Base-by-base conservation (phyloP, 2,797 vertebrate genomes). In the Falco peregrinus region DNA sequence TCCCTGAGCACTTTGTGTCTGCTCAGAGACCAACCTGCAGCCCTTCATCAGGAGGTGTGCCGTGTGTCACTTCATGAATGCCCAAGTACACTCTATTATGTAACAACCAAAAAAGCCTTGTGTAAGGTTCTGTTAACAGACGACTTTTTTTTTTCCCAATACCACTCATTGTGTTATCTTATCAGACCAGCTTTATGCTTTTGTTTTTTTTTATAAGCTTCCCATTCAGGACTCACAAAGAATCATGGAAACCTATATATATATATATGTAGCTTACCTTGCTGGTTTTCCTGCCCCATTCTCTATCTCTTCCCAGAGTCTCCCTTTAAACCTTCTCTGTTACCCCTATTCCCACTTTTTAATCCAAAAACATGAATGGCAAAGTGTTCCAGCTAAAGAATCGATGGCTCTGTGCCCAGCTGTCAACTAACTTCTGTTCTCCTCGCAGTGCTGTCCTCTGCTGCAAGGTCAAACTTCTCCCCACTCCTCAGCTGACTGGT, bases 161-260 rank as follows among this genome's bases (percentile, higher is more conserved):
- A 63, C 31, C 18, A 22, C 15, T 35, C 43, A 21, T 79, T 67
- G 37, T 10, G 15, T 96, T 95, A 92, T 73, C 87, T 85, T 48
- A 16, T 86, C 75, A 89, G 74, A 90, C 35, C 61, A 95, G 60
- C 78, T 83, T 88, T 80, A 26, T 83, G 68, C 31, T 39, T 39
- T 39, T 39, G 84, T 43, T 85, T 43, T 85, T 89, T 43, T 93
- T 83, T 37, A 83, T 89, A 83, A 94, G 71, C n/a, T 90, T 45
- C 57, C 68, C 20, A 68, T 84, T 93, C 48, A 92, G 51, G 31
- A 25, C 25, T 45, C 39, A 88, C 59, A 87, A 67, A 89, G 39
- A 43, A 59, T 67, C 35, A 43, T 75, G 24, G 43, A 95, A 90
- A 87, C 47, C 50, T 71, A 0, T 39, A 39, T 37, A 37, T 37